Evolutionary conservation across 2,888 invertebrate species (phyloP), one percentile per base, ranked within the genome.

Genomic region (Encarsia formosa): DNA sequence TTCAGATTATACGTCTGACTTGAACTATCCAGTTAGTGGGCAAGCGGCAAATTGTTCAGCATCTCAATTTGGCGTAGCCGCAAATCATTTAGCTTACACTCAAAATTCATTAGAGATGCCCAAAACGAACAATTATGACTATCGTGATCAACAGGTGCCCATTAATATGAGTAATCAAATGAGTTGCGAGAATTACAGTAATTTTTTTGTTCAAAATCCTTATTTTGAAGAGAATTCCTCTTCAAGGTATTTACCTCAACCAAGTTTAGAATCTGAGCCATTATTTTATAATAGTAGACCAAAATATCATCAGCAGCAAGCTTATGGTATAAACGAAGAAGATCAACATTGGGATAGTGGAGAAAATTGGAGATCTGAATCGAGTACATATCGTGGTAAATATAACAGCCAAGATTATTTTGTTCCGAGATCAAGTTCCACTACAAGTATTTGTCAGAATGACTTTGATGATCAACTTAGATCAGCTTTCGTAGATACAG

Each of bases 1-100:
- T 77, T 93, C 93, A 65, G 96, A 96, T 79, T 96, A 96, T 78
- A 96, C 95, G 57, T 92, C 92, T 58, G 96, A 96, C 77, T 84
- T 95, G 68, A 95, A 94, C 79, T 95, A 89, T 78, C 95, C 94
- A 45, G 85, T 90, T 67, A 86, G 86, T 56, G 79, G 78, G 47
- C 89, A 89, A 72, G 91, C 91, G 72, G 85, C 92, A 65, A 95
- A 94, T 79, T 89, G 89, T 70, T 92, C 93, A 54, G 91, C 90
- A 22, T 91, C 92, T 54, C 94, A 94, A 78, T 91, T 88, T 75
- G 80, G 87, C 57, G 81, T 81, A 44, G 87, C 85, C 38, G 88
- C 88, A 31, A 86, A 87, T 75, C 87, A 87, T 70, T 81, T 88
- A 76, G 81, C 84, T 71, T 88, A 87, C 52, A 88, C 88, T 59